Percentiles rank a stretch among this genome's conserved stretches.
These are phyloP conservation scores for Castor canadensis DNA, from an alignment of 2,113 vertebrate species.

Conservation along the genomic window DNA sequence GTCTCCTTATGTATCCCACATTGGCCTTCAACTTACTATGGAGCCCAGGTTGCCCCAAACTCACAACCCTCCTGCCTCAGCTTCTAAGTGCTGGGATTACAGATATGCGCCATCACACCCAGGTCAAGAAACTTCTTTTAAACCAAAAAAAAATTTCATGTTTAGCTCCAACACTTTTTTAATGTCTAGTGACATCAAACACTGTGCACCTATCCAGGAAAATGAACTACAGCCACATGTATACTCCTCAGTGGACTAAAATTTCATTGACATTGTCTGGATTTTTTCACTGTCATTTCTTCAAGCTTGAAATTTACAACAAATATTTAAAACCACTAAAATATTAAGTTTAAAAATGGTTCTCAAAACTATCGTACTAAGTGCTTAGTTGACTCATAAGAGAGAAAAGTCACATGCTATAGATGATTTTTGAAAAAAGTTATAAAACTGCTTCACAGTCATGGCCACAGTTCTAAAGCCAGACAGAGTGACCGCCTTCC, in stretches of 20 bases:
- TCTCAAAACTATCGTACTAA: background rate
- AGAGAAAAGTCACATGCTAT: background rate
- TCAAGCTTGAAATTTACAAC: background rate
- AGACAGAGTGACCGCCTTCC: rapidly evolving
- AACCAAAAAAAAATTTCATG: background rate
- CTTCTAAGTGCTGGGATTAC: too few relatives aligned
- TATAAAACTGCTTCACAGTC: background rate
- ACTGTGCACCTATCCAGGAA: background rate
- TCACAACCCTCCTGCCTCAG: too few relatives aligned
- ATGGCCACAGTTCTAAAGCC: background rate
- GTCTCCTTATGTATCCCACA: too few relatives aligned
- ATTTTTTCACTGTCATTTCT: background rate
- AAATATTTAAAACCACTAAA: background rate
- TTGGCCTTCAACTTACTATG: too few relatives aligned
- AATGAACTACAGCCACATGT: background rate
- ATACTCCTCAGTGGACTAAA: background rate
- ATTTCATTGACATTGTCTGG: background rate
- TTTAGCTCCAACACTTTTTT: background rate
- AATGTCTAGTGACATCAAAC: background rate
- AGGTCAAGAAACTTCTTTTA: background rate
- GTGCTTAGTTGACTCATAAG: background rate
- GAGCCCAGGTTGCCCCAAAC: too few relatives aligned
- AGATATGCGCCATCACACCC: too few relatives aligned
- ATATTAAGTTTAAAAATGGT: background rate
- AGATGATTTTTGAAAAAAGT: background rate